Evolutionary conservation across 2,797 vertebrate genomes (phyloP).

Genomic region (Amblyopsis hoosieri): DNA sequence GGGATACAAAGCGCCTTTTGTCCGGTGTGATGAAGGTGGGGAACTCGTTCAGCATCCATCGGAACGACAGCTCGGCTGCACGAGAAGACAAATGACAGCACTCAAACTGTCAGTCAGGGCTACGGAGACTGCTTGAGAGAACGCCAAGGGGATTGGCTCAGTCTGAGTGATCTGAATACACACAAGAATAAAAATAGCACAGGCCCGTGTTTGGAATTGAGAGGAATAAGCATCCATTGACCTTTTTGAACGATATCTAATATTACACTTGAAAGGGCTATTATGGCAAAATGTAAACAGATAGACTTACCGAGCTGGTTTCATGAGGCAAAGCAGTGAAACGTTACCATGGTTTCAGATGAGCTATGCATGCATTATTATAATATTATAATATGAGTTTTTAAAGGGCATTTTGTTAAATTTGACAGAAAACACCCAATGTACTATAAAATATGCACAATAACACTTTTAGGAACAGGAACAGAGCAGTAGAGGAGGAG

Average conservation of each 20-base stretch:
- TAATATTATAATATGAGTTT: conserved; percentile 33
- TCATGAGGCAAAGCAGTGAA: conserved; percentile 20
- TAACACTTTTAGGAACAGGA: no score
- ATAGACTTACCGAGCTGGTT: conserved; percentile 25
- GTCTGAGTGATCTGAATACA: conserved; percentile 41
- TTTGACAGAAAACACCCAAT: no score
- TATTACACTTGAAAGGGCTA: conserved; percentile 22
- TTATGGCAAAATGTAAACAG: background rate
- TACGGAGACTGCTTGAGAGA: conserved; percentile 17
- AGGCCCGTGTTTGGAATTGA: conserved; percentile 16
- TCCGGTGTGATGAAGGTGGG: conserved; percentile 91
- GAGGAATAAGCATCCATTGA: conserved; percentile 47
- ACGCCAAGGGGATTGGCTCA: conserved; percentile 11
- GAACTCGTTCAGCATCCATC: conserved; percentile 98
- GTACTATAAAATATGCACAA: no score
- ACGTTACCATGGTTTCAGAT: conserved; percentile 37
- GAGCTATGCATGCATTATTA: conserved; percentile 23
- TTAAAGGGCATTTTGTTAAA: background rate
- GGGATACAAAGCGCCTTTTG: conserved; percentile 91
- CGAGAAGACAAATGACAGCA: conserved; percentile 33
- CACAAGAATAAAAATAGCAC: conserved; percentile 36
- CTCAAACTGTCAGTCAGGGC: conserved; percentile 46
- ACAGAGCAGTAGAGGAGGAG: background rate
- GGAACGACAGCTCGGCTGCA: conserved; percentile 91
- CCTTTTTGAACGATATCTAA: conserved; percentile 49